Evolutionary conservation across 37 sponge, comb jelly and placozoan species (phyloP), one percentile per base, ranked within the genome.

Genomic region (Spongia lamella): DNA sequence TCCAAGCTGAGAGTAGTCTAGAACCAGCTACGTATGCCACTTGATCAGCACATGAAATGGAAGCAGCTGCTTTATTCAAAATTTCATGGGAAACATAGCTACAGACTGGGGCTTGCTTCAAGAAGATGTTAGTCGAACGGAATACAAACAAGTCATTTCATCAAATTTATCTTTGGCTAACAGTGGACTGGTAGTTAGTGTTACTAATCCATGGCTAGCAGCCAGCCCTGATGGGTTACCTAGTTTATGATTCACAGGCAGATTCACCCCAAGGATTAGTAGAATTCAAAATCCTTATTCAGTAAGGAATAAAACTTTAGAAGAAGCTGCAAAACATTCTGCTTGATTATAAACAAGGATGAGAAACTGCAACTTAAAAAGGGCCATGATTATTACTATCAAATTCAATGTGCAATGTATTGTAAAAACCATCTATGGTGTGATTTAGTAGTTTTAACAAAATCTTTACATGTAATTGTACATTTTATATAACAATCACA

Each of bases 391-490:
- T 81, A 81, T 31, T 62, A 72, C 53, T 81, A 55, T 30, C 73
- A 81, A 65, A 54, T 72, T 15, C 73, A 81, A 32, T 72, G 73
- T 40, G 73, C 71, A 24, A 33, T 72, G 35, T 81, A 81, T 53
- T 81, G 82, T 43, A 49, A 35, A 3, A 29, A 80, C 53, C 61
- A 9, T 35, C 26, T 63, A 9, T 71, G 82, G 82, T 81, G 82
- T 72, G 82, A 81, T 33, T 71, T 81, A 63, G 82, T 81, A 53
- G 27, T 81, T 17, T 34, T 72, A 38, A 81, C 82, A 50, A 81
- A 72, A 63, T n/a, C n/a, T n/a, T n/a, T n/a, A n/a, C n/a, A n/a
- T n/a, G n/a, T n/a, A n/a, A n/a, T n/a, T n/a, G n/a, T n/a, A n/a
- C n/a, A n/a, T n/a, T n/a, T n/a, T n/a, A n/a, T n/a, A n/a, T n/a